phyloP scores from a whole-genome alignment of 2,113 vertebrate genomes.

The Numenius arquata region DNA sequence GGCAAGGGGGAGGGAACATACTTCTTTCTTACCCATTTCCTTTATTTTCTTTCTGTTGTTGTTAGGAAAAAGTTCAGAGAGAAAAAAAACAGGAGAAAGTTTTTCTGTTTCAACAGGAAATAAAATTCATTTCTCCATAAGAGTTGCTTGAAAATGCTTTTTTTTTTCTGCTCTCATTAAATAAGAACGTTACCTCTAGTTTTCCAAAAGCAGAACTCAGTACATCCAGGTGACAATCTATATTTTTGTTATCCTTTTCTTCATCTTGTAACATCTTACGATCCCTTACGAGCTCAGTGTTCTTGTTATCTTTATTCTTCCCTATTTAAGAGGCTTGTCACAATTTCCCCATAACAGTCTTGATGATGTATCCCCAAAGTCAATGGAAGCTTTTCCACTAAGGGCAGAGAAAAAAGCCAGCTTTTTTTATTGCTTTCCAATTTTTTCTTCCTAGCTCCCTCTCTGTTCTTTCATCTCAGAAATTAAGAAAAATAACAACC shows the following conservation, averaged over 20 bases:
- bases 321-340: not conserved
- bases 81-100: not conserved
- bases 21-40: not conserved
- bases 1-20: accelerated
- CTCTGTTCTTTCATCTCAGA: not conserved
- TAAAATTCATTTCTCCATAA: not conserved
- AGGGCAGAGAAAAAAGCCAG: not conserved
- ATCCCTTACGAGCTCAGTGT: accelerated
- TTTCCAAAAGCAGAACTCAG: not conserved
- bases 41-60: not conserved
- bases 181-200: not conserved
- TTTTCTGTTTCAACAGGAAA: not conserved
- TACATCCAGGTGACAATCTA: not conserved
- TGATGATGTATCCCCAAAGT: not conserved
- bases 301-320: not conserved
- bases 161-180: not conserved
- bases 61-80: not conserved
- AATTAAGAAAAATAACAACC: not conserved
- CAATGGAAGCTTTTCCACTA: not conserved
- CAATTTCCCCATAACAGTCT: not conserved
- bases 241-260: not conserved
- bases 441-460: not conserved
- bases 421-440: not conserved
- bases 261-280: not conserved
- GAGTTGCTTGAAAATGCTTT: not conserved